Evolutionary conservation across 1,140 invertebrate genomes (phyloP), one percentile per base, ranked within the genome.

Genomic region (Orussus abietinus): DNA sequence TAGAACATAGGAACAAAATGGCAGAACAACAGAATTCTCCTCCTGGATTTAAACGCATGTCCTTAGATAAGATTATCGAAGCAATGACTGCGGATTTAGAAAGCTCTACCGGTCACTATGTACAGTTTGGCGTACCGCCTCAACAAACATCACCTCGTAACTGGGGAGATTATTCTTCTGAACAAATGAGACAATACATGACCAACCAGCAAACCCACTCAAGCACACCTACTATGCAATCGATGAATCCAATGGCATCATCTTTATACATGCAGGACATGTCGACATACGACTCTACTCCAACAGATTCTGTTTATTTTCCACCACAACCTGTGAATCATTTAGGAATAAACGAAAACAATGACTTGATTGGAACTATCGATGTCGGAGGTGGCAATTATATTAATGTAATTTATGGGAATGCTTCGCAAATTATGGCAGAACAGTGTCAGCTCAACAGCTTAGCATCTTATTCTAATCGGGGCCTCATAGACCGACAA

Each of bases 21-120:
- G 61, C 59, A 35, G 67, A 70, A 31, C 58, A 57, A 25, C 54
- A 53, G 36, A 58, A 66, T 36, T 47, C 59, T 4, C 47, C 62
- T 9, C 29, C 63, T 13, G 62, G 63, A 9, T 57, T 62, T 32
- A 69, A 68, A 28, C 57, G 51, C 14, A 62, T 70, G 47, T 66
- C 77, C 10, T 65, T 81, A 47, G 79, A 82, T 53, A 77, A 81
- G 58, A 80, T 81, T 37, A 80, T 82, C 15, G 75, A 79, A 43
- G 75, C 79, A 37, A 79, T 81, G 73, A 79, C 78, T 13, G 75
- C 79, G 18, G 78, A 80, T 52, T 69, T 77, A 20, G 75, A 80
- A 47, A 76, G 59, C 59, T 69, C 72, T 14, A 75, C 78, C 38
- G 78, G 77, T 17, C 77, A 77, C 51, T 82, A 80, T 47, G 72